Evolutionary conservation across 2,113 vertebrate species (phyloP).

Genomic region (Lynx canadensis): DNA sequence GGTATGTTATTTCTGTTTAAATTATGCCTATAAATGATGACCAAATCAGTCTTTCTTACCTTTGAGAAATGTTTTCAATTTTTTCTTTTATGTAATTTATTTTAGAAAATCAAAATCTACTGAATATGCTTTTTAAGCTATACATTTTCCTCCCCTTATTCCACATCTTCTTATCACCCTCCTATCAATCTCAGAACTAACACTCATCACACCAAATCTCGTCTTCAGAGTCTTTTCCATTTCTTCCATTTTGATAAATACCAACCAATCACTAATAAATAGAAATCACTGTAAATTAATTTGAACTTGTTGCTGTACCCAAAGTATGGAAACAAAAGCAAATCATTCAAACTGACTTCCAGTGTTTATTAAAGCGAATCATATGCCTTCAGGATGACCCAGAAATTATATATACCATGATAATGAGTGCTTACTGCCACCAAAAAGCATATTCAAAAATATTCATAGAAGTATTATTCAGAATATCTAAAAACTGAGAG

Average conservation of each 20-base stretch:
- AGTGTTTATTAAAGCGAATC: background rate
- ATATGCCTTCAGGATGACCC: no score
- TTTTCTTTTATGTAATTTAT: background rate
- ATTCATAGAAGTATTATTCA: background rate
- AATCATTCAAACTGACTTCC: background rate
- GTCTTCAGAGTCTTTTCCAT: background rate
- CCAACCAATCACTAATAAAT: background rate
- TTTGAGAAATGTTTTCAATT: background rate
- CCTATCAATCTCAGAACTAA: background rate
- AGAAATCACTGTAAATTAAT: background rate
- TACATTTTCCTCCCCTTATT: background rate
- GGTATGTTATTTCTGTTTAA: background rate
- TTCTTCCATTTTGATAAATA: constrained; percentile 38
- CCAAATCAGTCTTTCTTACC: background rate
- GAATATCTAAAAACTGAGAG: background rate
- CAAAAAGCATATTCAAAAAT: background rate
- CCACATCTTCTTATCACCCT: background rate
- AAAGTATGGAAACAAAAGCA: constrained; percentile 1
- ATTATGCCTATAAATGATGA: background rate
- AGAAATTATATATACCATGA: background rate
- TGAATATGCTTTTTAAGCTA: background rate
- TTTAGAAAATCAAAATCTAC: background rate
- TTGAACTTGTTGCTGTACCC: background rate
- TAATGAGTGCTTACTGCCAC: background rate
- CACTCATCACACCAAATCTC: background rate